phyloP scores from a whole-genome alignment of 2,113 vertebrate genomes.

The Propithecus coquereli region DNA sequence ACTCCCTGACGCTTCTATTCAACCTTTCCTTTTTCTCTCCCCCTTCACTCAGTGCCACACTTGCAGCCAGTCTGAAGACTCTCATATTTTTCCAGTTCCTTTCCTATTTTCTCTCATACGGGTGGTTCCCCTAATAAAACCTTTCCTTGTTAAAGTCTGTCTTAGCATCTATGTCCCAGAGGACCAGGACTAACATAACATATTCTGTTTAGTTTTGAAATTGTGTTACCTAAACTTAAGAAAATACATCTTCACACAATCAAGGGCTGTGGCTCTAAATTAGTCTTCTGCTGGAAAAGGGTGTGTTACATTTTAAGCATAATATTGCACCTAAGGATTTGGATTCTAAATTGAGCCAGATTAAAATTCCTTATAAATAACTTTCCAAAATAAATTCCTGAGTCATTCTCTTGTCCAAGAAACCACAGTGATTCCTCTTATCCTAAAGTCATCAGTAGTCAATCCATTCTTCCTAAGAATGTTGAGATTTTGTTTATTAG shows the following conservation, averaged over 20 bases:
- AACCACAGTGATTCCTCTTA: neutral
- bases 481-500: neutral
- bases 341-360: neutral
- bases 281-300: neutral
- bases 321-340: neutral
- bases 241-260: neutral
- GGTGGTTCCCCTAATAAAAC: neutral
- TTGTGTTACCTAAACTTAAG: neutral
- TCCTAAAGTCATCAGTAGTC: neutral
- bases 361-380: constrained; percentile 8
- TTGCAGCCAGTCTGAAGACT: neutral
- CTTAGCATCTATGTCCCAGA: neutral
- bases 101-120: neutral
- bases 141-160: neutral
- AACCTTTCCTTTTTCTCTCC: neutral
- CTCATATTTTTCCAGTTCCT: neutral
- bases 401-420: neutral
- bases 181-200: neutral
- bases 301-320: neutral
- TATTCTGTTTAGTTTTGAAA: neutral
- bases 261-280: neutral
- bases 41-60: neutral
- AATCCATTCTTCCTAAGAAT: neutral
- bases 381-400: neutral
- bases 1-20: neutral